Base-by-base conservation (phyloP, 2,888 invertebrate species). In the Napeogenes sylphis region DNA sequence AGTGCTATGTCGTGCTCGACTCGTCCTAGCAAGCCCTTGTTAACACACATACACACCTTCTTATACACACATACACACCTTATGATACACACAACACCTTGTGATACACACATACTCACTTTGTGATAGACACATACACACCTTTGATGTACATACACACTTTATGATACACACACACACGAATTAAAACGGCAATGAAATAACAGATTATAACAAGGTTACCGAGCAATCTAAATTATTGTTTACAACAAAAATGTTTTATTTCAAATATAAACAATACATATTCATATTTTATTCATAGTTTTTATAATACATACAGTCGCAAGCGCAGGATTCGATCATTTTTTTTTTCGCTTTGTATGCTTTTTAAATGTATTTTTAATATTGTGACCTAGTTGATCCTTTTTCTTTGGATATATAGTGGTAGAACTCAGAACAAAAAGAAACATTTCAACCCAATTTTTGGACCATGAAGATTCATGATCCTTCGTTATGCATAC, bases 131-230 rank as follows among this genome's bases (percentile, higher is more conserved):
- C 68, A 47, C 70, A 21, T 21, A 21, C 21, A 21, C 21, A 21
- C 21, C 21, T 21, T 21, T 21, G 21, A 21, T 21, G 21, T 21
- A 21, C 21, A 21, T 21, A 21, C 21, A 69, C 75, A 74, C 76
- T 76, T 73, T 69, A 54, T 55, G 21, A 61, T 66, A 68, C 63
- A 61, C 66, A 66, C 71, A 61, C 68, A 72, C 70, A 64, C 68
- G 55, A 64, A 75, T 70, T 73, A 77, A 76, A 74, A 78, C 75
- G 87, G 78, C 88, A 88, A 78, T 90, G 89, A 89, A 87, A 87
- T 87, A 87, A 84, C 87, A 84, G 87, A 85, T 84, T 84, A 86
- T 82, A 81, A 77, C 88, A 87, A 90, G 90, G 90, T 85, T 85
- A 80, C 80, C 64, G 64, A 47, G 83, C 86, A 89, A 51, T 51